phyloP scores from a whole-genome alignment of 2,797 vertebrate genomes.

The Molossus molossus region DNA sequence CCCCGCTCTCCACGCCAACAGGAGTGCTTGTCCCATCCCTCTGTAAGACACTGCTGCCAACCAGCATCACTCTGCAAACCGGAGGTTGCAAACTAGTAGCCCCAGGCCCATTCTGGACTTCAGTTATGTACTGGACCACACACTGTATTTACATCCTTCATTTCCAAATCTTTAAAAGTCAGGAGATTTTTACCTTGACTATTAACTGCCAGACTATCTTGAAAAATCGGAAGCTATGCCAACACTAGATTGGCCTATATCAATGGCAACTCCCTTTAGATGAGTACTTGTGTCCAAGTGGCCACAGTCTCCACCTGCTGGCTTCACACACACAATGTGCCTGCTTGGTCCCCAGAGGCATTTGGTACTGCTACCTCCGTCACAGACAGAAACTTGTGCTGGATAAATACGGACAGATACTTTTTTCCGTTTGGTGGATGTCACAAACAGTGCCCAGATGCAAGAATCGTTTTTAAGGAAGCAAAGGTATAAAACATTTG shows the following conservation, averaged over 20 bases:
- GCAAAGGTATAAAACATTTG: constrained; percentile 42
- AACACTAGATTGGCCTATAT: neutral
- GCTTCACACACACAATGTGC: neutral
- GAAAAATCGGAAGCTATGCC: neutral
- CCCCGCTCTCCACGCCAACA: fast-evolving
- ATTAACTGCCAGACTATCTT: neutral
- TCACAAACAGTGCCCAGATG: constrained; percentile 60
- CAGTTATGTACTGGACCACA: neutral
- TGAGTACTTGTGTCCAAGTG: neutral
- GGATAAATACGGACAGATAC: neutral
- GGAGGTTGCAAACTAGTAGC: neutral
- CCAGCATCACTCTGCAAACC: neutral
- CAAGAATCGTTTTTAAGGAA: neutral
- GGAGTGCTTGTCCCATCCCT: neutral
- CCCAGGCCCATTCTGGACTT: neutral
- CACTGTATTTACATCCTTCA: neutral
- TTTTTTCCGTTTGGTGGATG: constrained; percentile 49
- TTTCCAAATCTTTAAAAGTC: neutral
- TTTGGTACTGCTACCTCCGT: neutral
- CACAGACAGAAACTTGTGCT: neutral
- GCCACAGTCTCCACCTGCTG: neutral
- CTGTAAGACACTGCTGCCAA: neutral
- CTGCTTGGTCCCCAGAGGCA: neutral
- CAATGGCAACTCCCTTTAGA: neutral
- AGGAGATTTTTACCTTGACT: neutral